Conservation (phyloP, 37 sponge, comb jelly and placozoan species). For the Chondrilla cf. caribensis region DNA sequence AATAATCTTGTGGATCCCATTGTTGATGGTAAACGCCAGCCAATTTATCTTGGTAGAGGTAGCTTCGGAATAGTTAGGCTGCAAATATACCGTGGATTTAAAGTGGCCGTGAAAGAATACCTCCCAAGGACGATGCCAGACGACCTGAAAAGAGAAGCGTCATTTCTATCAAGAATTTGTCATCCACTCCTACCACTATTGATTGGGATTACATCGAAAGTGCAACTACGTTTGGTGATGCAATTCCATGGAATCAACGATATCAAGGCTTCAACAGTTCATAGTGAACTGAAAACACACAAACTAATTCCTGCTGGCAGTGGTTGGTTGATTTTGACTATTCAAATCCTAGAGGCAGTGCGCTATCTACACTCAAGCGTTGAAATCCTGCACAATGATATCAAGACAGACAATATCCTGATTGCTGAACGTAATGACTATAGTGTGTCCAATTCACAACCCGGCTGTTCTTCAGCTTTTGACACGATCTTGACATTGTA, state of each 20-base stretch:
- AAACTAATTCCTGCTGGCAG: not conserved
- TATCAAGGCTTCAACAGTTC: not conserved
- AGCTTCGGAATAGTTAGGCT: constrained; percentile 23
- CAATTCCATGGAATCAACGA: constrained; percentile 25
- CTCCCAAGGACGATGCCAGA: constrained; percentile 12
- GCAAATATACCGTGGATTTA: constrained; percentile 18
- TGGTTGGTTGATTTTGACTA: constrained; percentile 15
- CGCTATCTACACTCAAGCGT: constrained; percentile 20
- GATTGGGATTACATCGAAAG: constrained; percentile 12
- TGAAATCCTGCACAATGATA: constrained; percentile 32
- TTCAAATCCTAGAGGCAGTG: constrained; percentile 23
- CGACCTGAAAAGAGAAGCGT: constrained; percentile 24
- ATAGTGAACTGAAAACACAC: not conserved
- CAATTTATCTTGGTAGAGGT: constrained; percentile 24
- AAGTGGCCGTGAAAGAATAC: constrained; percentile 38
- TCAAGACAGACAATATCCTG: constrained; percentile 24
- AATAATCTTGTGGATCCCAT: not conserved
- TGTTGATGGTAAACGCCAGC: not conserved
- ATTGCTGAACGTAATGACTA: not conserved
- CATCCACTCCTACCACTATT: constrained; percentile 28
- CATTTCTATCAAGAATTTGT: not conserved
- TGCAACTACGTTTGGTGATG: constrained; percentile 23
- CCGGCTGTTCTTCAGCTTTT: too few relatives aligned
- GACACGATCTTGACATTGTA: too few relatives aligned
- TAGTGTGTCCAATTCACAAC: too few relatives aligned